phyloP scores from a whole-genome alignment of 2,113 vertebrate genomes.

The Micromys minutus region DNA sequence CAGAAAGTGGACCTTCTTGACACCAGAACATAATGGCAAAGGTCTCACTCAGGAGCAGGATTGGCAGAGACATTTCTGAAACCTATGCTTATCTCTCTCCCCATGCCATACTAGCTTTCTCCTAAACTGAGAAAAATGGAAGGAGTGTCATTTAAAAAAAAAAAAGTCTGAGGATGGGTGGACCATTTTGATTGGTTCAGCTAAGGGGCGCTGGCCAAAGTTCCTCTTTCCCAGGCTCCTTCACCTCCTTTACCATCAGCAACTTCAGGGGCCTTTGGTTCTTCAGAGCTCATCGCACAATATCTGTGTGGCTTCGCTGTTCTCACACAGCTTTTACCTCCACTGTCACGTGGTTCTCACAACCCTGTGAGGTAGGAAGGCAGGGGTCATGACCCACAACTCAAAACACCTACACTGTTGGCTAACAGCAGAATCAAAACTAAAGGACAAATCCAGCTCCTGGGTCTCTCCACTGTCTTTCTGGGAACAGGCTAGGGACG shows the following conservation, averaged over 20 bases:
- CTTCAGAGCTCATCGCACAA: background rate
- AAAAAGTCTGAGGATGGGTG: background rate
- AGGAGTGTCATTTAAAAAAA: background rate
- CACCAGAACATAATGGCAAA: background rate
- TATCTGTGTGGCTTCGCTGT: background rate
- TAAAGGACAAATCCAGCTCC: background rate
- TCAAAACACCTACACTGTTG: background rate
- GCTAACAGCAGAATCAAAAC: constrained; percentile 22
- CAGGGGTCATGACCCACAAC: background rate
- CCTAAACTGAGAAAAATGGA: background rate
- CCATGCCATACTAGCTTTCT: background rate
- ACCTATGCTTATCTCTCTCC: background rate
- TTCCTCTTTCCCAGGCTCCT: background rate
- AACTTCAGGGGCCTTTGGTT: constrained; percentile 4
- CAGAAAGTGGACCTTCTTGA: background rate
- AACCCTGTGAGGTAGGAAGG: constrained; percentile 50
- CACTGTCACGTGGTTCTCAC: background rate
- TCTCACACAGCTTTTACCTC: background rate
- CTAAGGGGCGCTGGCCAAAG: background rate
- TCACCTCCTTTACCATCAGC: background rate
- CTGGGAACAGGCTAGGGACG: background rate
- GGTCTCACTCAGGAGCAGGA: background rate
- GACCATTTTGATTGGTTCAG: background rate
- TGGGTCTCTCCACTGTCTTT: background rate
- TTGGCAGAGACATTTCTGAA: background rate